Percentiles rank a stretch among this genome's conserved stretches.
Evolutionary conservation across 2,888 invertebrate species (phyloP).

Genomic region (Drosophila ezoana): DNA sequence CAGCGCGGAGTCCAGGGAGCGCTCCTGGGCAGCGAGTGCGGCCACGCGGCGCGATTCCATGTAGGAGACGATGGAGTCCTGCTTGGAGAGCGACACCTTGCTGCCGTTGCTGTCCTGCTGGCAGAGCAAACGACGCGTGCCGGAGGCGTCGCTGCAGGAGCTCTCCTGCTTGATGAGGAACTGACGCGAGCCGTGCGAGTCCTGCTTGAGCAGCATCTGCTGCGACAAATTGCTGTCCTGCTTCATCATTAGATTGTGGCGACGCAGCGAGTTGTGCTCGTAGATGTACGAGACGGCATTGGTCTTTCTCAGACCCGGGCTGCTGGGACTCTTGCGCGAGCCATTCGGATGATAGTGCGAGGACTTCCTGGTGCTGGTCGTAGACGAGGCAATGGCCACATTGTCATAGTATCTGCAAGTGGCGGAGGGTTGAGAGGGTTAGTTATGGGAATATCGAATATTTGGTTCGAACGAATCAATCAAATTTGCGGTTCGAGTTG

Average conservation of each 20-base stretch:
- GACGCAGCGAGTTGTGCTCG: slow-evolving; percentile 83
- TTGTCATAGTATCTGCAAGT: slow-evolving; percentile 90
- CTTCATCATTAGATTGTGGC: slow-evolving; percentile 84
- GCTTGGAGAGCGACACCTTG: slow-evolving; percentile 83
- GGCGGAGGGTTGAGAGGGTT: background rate
- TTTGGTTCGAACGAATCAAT: too few species aligned
- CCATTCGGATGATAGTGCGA: slow-evolving; percentile 92
- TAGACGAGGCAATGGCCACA: slow-evolving; percentile 93
- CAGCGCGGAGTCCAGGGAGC: slow-evolving; percentile 67
- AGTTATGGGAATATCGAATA: too few species aligned
- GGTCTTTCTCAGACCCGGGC: slow-evolving; percentile 86
- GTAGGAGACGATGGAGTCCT: slow-evolving; percentile 85
- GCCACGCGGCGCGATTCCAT: slow-evolving; percentile 83
- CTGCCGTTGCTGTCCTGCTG: slow-evolving; percentile 85
- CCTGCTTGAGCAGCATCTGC: slow-evolving; percentile 84
- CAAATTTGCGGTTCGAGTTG: too few species aligned
- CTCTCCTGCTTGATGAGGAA: slow-evolving; percentile 85
- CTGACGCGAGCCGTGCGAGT: slow-evolving; percentile 85
- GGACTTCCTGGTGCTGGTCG: slow-evolving; percentile 93
- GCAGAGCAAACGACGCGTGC: slow-evolving; percentile 81
- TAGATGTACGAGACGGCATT: slow-evolving; percentile 87
- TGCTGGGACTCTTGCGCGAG: slow-evolving; percentile 86
- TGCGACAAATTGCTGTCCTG: slow-evolving; percentile 85
- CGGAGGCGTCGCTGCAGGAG: slow-evolving; percentile 84
- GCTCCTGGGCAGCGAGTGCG: slow-evolving; percentile 49